Base-by-base conservation (phyloP, 2,888 invertebrate genomes). In the Melinopterus prodromus region DNA sequence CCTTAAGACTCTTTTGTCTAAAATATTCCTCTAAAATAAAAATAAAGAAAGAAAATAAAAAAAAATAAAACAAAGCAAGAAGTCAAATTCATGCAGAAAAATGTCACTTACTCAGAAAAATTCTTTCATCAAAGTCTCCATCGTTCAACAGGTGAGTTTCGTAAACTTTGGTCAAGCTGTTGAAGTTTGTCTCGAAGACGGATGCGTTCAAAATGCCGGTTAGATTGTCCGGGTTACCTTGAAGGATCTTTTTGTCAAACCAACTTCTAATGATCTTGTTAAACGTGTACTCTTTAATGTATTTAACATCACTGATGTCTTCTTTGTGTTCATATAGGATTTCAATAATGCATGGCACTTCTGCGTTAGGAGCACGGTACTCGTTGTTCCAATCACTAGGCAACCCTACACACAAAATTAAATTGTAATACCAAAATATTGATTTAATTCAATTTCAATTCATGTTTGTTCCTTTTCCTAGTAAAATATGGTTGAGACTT, bases 81-180 rank as follows among this genome's bases (percentile, higher is more conserved):
- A 69, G 6, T 78, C 36, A 6, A 37, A 37, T 2, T 26, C 26
- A 26, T 26, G 15, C 36, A 72, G 35, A 37, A 69, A 16, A 14
- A n/a, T 36, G 26, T 15, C 26, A 87, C 89, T 93, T 92, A 92
- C 96, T 95, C 86, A 98, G 92, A 90, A 99, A 97, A 89, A 99
- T 96, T 86, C 98, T 93, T 89, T 99, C 99, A 89, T 99, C 99
- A 89, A 99, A 96, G 89, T 98, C 98, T 0, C 98, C 98, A 81
- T 95, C 95, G 88, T 94, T 96, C 70, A 98, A 90, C 35, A 99
- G 95, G 89, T 95, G 96, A 78, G 96, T 95, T 88, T 98, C 98
- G 88, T 99, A 99, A 12, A 94, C 91, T 88, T 94, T 96, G 84
- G 95, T 96, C 70, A 98, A 90, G 84, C 95, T 94, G 90, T 95